Evolutionary conservation across 2,797 vertebrate species (phyloP), one percentile per base, ranked within the genome.

Genomic region (Helicolenus hilgendorfi): DNA sequence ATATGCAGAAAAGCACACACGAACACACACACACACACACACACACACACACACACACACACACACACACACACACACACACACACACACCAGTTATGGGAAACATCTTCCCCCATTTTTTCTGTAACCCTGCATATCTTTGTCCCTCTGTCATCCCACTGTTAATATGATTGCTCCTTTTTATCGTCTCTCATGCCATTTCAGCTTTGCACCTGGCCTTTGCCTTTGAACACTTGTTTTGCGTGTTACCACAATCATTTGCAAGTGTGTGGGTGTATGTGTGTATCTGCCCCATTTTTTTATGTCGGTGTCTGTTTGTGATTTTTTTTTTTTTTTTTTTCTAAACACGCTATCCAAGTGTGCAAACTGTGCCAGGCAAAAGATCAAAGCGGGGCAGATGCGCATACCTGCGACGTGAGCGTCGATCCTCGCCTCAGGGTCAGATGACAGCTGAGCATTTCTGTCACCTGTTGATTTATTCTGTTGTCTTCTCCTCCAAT

Each of bases 381-480:
- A 98, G 96, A 98, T 97, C 96, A 98, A 97, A 98, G 97, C 80
- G 1, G 77, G 92, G 92, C 96, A 94, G 94, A 97, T 95, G 95
- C 91, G 31, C 97, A 97, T 97, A 97, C 97, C 95, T 97, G 96
- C 90, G 93, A 94, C 94, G 83, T 97, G 96, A 97, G 94, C 86
- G 81, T 88, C 83, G 84, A 94, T 95, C 93, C 83, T 92, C 33
- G 95, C 97, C 97, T 94, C 86, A 20, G 96, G 95, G 96, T 94
- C 88, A 94, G 93, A 97, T 93, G 97, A 97, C 96, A 96, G 95
- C 96, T 95, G 96, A 97, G 94, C 88, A 59, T 91, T 96, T 95
- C 93, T 97, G 96, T 97, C 96, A 96, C 96, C 93, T 94, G 94
- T 94, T 97, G 94, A 95, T 96, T 96, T 96, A 96, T 96, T 95